Evolutionary conservation across 2,113 vertebrate species (phyloP).

Genomic region (Rutilus rutilus): DNA sequence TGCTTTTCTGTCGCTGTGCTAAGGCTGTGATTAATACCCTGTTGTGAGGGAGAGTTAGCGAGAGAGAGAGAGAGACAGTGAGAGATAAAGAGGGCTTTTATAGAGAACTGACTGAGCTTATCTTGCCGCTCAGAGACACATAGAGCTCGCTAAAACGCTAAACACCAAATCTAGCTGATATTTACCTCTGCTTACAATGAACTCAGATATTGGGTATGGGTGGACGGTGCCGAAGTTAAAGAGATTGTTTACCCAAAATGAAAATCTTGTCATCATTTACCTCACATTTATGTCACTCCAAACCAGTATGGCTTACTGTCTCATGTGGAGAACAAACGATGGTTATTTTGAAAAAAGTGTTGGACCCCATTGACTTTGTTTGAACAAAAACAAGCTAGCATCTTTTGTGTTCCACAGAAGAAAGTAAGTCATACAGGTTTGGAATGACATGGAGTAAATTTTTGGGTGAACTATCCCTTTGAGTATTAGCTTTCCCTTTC

Average conservation of each 20-base stretch:
- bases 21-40: slow-evolving; percentile 70
- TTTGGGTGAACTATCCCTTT: background rate
- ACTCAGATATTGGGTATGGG: background rate
- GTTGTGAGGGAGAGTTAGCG: slow-evolving; percentile 46
- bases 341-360: background rate
- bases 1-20: slow-evolving; percentile 21
- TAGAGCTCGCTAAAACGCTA: slow-evolving; percentile 20
- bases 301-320: background rate
- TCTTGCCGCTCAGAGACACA: slow-evolving; percentile 31
- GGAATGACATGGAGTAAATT: background rate
- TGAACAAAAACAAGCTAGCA: too few species aligned
- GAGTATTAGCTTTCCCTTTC: background rate
- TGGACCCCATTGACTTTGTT: too few species aligned
- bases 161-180: slow-evolving; percentile 4
- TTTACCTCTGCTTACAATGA: background rate
- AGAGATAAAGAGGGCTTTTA: slow-evolving; percentile 41
- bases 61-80: slow-evolving; percentile 14
- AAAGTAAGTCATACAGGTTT: background rate
- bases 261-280: background rate
- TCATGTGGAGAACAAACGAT: background rate
- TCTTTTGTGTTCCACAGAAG: background rate
- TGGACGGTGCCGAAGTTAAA: background rate
- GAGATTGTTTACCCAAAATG: background rate
- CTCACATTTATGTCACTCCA: background rate
- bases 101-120: slow-evolving; percentile 49